These are phyloP conservation scores for Artemia franciscana DNA, from an alignment of 1,140 invertebrate genomes.

Conservation along the genomic window DNA sequence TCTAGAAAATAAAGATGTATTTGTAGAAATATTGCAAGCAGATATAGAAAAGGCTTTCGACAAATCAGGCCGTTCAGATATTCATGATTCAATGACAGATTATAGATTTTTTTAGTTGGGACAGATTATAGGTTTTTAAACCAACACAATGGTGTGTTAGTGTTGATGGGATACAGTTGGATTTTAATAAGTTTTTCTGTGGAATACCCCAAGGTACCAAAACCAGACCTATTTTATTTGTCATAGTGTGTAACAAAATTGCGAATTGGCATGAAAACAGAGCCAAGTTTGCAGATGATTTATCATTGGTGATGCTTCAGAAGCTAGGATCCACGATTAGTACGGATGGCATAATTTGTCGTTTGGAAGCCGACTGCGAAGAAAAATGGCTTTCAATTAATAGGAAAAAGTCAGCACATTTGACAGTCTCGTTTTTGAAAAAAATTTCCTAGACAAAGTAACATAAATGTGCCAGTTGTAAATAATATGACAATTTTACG, in stretches of 20 bases:
- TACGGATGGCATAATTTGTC: neutral
- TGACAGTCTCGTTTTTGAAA: neutral
- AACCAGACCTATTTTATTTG: neutral
- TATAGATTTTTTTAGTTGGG: neutral
- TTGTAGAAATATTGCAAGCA: neutral
- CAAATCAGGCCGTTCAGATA: neutral
- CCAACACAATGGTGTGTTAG: neutral
- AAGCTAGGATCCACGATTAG: neutral
- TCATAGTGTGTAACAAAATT: neutral
- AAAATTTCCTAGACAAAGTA: neutral
- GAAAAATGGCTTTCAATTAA: neutral
- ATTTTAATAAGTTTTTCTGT: neutral
- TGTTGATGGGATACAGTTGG: neutral
- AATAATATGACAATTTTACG: too few relatives aligned
- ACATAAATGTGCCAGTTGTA: neutral
- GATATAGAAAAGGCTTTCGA: neutral
- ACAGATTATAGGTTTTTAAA: neutral
- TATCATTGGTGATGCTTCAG: neutral
- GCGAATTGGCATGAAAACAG: neutral
- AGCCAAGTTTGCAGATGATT: too few relatives aligned
- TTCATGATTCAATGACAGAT: too few relatives aligned
- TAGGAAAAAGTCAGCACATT: neutral
- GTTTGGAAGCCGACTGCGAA: too few relatives aligned
- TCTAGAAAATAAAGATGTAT: neutral
- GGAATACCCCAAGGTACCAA: neutral